These are phyloP conservation scores for Alethe castanea DNA, from an alignment of 2,113 vertebrate species.

Conservation along the genomic window DNA sequence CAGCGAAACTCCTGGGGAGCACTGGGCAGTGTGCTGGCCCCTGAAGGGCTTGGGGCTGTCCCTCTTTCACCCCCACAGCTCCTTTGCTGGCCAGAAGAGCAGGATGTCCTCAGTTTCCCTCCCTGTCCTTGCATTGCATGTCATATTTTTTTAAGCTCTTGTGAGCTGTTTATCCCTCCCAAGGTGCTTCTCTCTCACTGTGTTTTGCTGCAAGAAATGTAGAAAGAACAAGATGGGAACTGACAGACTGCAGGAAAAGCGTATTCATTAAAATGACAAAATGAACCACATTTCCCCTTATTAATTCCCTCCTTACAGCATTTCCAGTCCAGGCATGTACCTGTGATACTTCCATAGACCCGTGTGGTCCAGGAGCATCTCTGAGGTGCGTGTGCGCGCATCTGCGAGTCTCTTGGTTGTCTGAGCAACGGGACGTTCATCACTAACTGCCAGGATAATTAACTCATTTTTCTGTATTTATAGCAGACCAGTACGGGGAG, in stretches of 20 bases:
- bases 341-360: background rate
- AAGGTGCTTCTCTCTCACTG: background rate
- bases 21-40: background rate
- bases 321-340: background rate
- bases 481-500: background rate
- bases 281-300: background rate
- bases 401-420: background rate
- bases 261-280: background rate
- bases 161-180: background rate
- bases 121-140: background rate
- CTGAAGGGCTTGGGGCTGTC: background rate
- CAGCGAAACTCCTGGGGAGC: rapidly evolving
- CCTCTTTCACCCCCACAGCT: background rate
- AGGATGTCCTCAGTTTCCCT: background rate
- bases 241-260: background rate
- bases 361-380: background rate
- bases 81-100: background rate
- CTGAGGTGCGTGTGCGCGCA: background rate
- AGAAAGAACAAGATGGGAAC: background rate
- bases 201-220: background rate
- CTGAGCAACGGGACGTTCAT: constrained; percentile 43
- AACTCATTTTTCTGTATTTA: constrained; percentile 55
- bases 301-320: background rate
- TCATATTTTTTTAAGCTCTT: background rate
- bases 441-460: constrained; percentile 33